Percentiles rank a stretch among this genome's conserved stretches.
These are phyloP conservation scores for Pecten maximus DNA, from an alignment of 2,888 invertebrate species.

Conservation along the genomic window DNA sequence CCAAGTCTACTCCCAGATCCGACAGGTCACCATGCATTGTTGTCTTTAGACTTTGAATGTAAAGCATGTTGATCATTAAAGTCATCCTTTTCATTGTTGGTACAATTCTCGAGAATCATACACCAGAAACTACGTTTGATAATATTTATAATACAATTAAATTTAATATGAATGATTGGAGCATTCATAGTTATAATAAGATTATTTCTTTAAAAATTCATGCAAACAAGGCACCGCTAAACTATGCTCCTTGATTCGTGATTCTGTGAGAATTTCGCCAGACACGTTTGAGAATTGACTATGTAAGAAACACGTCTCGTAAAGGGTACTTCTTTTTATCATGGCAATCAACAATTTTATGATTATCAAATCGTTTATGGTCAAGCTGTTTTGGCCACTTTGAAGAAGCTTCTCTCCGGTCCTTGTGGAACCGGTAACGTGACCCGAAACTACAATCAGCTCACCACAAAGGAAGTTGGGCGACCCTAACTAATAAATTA, in stretches of 20 bases:
- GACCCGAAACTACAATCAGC: slow-evolving; percentile 9
- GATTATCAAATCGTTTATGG: slow-evolving; percentile 29
- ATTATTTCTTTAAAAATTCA: not conserved
- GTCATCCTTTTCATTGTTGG: not conserved
- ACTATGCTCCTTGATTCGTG: not conserved
- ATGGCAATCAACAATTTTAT: slow-evolving; percentile 8
- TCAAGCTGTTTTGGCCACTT: slow-evolving; percentile 21
- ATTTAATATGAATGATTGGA: not conserved
- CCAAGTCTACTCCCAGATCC: not conserved
- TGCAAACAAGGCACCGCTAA: not conserved
- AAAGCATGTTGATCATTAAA: not conserved
- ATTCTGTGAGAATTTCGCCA: not conserved
- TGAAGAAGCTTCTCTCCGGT: not conserved
- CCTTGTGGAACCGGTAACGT: slow-evolving; percentile 7
- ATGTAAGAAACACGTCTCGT: not conserved
- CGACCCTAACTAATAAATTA: slow-evolving; percentile 9
- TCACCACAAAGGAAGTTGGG: not conserved
- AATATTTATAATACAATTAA: not conserved
- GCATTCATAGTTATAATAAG: not conserved
- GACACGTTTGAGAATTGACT: slow-evolving; percentile 24
- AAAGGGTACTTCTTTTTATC: slow-evolving; percentile 31
- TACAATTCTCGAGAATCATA: not conserved
- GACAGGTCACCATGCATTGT: not conserved
- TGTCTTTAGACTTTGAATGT: not conserved
- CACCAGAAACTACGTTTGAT: not conserved